Percentiles rank a stretch among this genome's conserved stretches.
Conservation (phyloP, 2,888 invertebrate species). For the Nebria brevicollis region DNA sequence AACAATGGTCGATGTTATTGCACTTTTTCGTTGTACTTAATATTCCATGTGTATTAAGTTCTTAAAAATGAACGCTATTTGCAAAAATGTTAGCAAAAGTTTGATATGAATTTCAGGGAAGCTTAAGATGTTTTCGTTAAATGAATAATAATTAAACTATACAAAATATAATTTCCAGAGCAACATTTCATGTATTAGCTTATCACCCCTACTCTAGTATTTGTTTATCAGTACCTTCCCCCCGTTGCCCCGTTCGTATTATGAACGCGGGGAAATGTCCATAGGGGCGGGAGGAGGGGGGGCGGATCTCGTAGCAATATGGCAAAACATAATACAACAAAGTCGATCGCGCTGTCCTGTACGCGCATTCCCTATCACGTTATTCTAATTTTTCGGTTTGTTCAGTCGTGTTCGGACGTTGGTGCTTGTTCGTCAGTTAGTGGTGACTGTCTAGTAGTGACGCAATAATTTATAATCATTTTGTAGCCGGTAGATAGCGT, state of each 20-base stretch:
- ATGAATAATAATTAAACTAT: not conserved
- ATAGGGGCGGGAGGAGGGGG: not conserved
- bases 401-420: not conserved
- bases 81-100: too few relatives aligned
- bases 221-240: not conserved
- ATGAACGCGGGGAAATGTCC: not conserved
- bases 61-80: too few relatives aligned
- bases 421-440: not conserved
- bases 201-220: not conserved
- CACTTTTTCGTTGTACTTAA: too few relatives aligned
- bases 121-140: too few relatives aligned
- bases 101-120: too few relatives aligned
- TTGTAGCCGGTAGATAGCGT: not conserved
- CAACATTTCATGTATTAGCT: not conserved
- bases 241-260: not conserved
- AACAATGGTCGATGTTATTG: too few relatives aligned
- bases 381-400: not conserved
- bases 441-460: not conserved
- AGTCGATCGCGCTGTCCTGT: not conserved
- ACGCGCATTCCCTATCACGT: not conserved
- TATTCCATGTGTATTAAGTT: too few relatives aligned
- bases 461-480: not conserved
- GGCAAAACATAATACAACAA: not conserved
- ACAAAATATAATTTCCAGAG: not conserved
- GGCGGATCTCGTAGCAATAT: not conserved